Evolutionary conservation across 2,113 vertebrate species (phyloP).

Genomic region (Salminus brasiliensis): DNA sequence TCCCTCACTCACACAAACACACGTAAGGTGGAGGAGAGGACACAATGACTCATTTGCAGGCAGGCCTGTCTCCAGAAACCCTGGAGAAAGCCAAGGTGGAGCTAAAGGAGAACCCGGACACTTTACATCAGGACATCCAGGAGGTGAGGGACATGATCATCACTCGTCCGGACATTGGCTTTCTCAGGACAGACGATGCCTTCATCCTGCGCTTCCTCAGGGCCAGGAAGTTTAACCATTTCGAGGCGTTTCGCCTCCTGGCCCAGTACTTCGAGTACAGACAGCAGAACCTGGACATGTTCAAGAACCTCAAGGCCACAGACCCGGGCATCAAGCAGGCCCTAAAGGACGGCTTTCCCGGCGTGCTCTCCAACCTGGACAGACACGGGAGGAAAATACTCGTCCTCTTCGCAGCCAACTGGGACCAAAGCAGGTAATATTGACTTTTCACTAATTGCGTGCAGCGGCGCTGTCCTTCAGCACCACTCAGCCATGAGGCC

Average conservation of each 20-base stretch:
- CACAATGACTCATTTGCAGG: slow-evolving; percentile 97
- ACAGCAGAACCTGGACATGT: slow-evolving; percentile 99
- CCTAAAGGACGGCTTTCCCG: slow-evolving; percentile 95
- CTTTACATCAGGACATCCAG: slow-evolving; percentile 97
- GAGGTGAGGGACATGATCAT: slow-evolving; percentile 99
- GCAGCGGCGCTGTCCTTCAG: slow-evolving; percentile 63
- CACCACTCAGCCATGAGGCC: slow-evolving; percentile 41
- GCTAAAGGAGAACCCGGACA: slow-evolving; percentile 97
- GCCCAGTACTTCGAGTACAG: slow-evolving; percentile 98
- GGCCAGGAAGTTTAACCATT: slow-evolving; percentile 98
- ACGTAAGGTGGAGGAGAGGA: slow-evolving; percentile 43
- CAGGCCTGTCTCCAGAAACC: slow-evolving; percentile 95
- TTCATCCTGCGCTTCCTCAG: slow-evolving; percentile 96
- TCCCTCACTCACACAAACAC: slow-evolving; percentile 9
- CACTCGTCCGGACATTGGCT: slow-evolving; percentile 97
- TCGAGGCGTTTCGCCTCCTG: slow-evolving; percentile 95
- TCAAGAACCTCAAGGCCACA: slow-evolving; percentile 98
- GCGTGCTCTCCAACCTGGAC: slow-evolving; percentile 94
- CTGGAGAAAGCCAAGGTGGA: slow-evolving; percentile 98
- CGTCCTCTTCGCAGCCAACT: slow-evolving; percentile 97
- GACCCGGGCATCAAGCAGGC: slow-evolving; percentile 98
- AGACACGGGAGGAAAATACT: slow-evolving; percentile 95
- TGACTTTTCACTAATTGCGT: slow-evolving; percentile 26
- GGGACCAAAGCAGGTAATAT: slow-evolving; percentile 98
- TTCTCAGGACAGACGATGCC: slow-evolving; percentile 95